These are phyloP conservation scores for Elephantulus edwardii DNA, from an alignment of 2,113 vertebrate species.

Conservation along the genomic window DNA sequence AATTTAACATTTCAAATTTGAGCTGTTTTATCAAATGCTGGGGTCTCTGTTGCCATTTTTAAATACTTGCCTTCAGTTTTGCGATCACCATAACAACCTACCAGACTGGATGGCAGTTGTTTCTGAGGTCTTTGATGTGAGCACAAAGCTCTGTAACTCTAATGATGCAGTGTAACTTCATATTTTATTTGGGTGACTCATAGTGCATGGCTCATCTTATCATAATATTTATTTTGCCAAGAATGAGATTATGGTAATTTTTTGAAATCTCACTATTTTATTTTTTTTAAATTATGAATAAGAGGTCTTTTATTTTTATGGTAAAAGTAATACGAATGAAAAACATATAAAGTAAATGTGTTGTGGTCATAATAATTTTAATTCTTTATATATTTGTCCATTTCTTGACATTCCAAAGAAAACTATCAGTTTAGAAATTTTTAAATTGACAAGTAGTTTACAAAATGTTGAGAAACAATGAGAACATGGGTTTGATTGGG, in stretches of 20 bases:
- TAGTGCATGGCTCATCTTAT: background rate
- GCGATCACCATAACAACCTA: background rate
- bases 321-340: background rate
- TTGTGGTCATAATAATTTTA: background rate
- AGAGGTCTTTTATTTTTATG: conserved; percentile 4
- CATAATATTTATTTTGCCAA: background rate
- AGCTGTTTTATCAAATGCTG: background rate
- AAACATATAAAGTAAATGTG: background rate
- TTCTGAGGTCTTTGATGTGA: background rate
- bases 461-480: background rate
- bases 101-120: background rate
- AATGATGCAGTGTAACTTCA: background rate
- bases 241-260: background rate
- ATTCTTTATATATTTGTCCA: background rate
- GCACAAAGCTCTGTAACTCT: background rate
- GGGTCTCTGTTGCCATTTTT: background rate
- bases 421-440: background rate
- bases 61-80: background rate
- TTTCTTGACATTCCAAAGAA: background rate
- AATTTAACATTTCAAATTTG: background rate
- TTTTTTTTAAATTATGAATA: background rate
- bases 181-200: background rate
- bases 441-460: background rate
- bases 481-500: background rate
- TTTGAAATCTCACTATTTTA: background rate